These are phyloP conservation scores for Mus minutoides DNA, from an alignment of 2,797 vertebrate species.

Conservation along the genomic window DNA sequence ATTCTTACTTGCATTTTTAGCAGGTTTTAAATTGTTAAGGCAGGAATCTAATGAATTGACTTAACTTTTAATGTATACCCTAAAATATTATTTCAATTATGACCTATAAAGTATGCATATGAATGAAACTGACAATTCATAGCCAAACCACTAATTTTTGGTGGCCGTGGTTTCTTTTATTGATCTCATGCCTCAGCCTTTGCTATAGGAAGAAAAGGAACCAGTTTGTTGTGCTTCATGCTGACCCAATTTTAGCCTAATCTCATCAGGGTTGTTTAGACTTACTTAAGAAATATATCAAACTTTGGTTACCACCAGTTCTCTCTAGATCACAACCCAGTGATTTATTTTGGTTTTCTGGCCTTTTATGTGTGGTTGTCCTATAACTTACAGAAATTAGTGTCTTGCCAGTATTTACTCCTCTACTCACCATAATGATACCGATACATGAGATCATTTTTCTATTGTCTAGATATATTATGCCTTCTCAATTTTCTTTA, in stretches of 20 bases:
- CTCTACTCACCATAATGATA: background rate
- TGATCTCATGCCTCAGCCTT: background rate
- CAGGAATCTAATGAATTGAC: background rate
- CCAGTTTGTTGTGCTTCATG: background rate
- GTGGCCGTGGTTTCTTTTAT: background rate
- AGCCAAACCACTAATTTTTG: background rate
- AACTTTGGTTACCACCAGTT: background rate
- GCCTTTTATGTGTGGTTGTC: background rate
- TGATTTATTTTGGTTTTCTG: background rate
- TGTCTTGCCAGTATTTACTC: background rate
- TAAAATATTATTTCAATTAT: background rate
- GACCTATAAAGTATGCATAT: background rate
- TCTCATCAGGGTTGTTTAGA: background rate
- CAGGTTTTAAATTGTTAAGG: background rate
- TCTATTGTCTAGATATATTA: background rate
- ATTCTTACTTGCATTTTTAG: background rate
- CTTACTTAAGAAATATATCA: conserved; percentile 43
- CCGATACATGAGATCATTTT: background rate
- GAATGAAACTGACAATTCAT: background rate
- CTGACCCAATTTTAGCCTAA: background rate
- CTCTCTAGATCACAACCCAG: background rate
- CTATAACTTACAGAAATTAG: background rate
- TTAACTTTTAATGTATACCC: background rate
- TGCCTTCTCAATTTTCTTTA: background rate
- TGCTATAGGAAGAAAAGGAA: background rate